Percentiles rank a stretch among this genome's conserved stretches.
These are phyloP conservation scores for Pseudomyrmex flavicornis DNA, from an alignment of 1,140 invertebrate species.

Conservation along the genomic window DNA sequence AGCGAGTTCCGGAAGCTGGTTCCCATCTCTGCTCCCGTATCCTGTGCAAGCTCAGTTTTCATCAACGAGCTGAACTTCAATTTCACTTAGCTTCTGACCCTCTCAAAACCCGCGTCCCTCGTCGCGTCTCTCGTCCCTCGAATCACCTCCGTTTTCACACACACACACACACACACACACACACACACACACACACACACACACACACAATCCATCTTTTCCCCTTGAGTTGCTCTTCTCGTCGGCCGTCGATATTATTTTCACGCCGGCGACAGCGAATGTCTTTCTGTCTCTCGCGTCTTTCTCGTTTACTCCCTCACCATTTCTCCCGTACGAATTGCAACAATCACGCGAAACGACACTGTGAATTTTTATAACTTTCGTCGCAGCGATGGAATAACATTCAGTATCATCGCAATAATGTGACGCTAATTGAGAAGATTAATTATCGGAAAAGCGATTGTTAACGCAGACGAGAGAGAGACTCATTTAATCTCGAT, in stretches of 20 bases:
- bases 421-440: constrained; percentile 2
- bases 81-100: constrained; percentile 74
- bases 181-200: constrained; percentile 11
- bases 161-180: constrained; percentile 6
- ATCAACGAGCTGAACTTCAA: constrained; percentile 74
- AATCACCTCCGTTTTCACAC: neutral
- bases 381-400: neutral
- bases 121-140: constrained; percentile 22
- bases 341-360: neutral
- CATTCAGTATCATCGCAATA: constrained; percentile 10
- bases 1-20: neutral
- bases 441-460: constrained; percentile 36
- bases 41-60: constrained; percentile 67
- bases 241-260: constrained; percentile 22
- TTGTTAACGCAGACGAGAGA: constrained; percentile 30
- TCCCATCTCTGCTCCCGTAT: constrained; percentile 49
- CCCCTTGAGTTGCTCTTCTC: neutral
- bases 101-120: constrained; percentile 10
- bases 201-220: neutral
- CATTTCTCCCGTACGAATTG: neutral
- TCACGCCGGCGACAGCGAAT: constrained; percentile 7
- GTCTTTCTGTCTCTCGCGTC: neutral
- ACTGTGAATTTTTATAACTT: neutral
- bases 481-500: constrained; percentile 46
- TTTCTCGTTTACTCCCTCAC: neutral